These are phyloP conservation scores for Drosophila elegans DNA, from an alignment of 1,140 invertebrate genomes.

Conservation along the genomic window DNA sequence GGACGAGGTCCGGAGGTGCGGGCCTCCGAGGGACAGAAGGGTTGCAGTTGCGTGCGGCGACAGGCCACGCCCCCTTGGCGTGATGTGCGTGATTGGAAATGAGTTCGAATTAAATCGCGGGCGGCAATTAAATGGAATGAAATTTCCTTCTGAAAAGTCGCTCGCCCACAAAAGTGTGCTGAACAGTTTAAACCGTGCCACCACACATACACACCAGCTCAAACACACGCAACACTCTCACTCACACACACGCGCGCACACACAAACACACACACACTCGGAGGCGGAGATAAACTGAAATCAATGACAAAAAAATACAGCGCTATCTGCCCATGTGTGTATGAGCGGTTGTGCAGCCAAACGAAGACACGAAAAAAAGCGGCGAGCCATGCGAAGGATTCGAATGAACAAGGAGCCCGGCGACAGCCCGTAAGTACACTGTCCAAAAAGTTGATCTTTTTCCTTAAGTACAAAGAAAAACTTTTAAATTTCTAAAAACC, in stretches of 20 bases:
- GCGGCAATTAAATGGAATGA: slow-evolving; percentile 60
- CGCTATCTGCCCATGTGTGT: slow-evolving; percentile 12
- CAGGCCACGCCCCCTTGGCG: neutral
- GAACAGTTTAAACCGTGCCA: slow-evolving; percentile 38
- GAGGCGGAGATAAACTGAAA: slow-evolving; percentile 51
- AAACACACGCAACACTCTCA: neutral
- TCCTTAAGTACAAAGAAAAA: too few relatives aligned
- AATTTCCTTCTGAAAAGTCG: slow-evolving; percentile 34
- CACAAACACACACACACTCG: neutral
- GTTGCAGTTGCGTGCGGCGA: slow-evolving; percentile 55
- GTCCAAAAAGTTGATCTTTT: neutral
- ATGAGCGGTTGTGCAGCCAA: slow-evolving; percentile 10
- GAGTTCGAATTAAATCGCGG: slow-evolving; percentile 57
- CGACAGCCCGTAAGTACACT: slow-evolving; percentile 2
- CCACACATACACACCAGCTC: neutral
- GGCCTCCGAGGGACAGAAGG: neutral
- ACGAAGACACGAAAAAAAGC: slow-evolving; percentile 21
- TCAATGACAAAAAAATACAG: slow-evolving; percentile 59
- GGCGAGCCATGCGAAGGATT: slow-evolving; percentile 3
- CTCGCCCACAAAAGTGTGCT: slow-evolving; percentile 26
- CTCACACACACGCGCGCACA: neutral
- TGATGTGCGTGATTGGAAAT: slow-evolving; percentile 63
- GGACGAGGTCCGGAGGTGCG: neutral
- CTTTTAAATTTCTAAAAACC: too few relatives aligned
- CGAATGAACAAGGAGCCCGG: slow-evolving; percentile 13